phyloP scores from a whole-genome alignment of 2,888 invertebrate genomes.

The Aphidius colemani region DNA sequence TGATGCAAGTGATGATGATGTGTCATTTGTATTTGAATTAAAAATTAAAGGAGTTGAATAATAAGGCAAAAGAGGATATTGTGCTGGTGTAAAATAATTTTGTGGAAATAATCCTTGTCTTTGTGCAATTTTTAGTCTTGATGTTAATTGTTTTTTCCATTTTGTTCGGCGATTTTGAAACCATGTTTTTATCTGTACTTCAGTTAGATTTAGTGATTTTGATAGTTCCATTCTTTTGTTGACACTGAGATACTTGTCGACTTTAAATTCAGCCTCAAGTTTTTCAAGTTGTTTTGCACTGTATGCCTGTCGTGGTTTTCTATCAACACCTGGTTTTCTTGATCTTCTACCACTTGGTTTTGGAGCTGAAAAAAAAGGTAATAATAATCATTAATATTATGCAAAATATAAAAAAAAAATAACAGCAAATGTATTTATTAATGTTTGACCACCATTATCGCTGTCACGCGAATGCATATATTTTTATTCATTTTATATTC shows the following conservation, averaged over 20 bases:
- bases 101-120: conserved; percentile 78
- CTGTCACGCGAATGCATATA: too few species aligned
- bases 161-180: conserved; percentile 95
- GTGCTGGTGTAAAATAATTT: conserved; percentile 69
- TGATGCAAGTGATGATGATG: not conserved
- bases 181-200: conserved; percentile 97
- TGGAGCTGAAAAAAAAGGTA: conserved; percentile 67
- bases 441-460: too few species aligned
- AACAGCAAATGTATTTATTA: too few species aligned
- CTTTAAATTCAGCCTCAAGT: conserved; percentile 92
- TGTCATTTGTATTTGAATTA: conserved; percentile 61
- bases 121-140: conserved; percentile 86
- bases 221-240: conserved; percentile 94
- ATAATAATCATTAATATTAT: too few species aligned
- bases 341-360: conserved; percentile 80
- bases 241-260: conserved; percentile 95
- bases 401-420: too few species aligned
- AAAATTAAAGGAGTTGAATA: conserved; percentile 69
- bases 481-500: too few species aligned
- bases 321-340: conserved; percentile 84
- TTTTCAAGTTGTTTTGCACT: conserved; percentile 91
- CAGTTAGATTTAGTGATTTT: conserved; percentile 83
- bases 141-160: conserved; percentile 96
- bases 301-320: conserved; percentile 96
- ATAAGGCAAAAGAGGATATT: conserved; percentile 66